Evolutionary conservation across 2,113 vertebrate species (phyloP), one percentile per base, ranked within the genome.

Genomic region (Hylia prasina): DNA sequence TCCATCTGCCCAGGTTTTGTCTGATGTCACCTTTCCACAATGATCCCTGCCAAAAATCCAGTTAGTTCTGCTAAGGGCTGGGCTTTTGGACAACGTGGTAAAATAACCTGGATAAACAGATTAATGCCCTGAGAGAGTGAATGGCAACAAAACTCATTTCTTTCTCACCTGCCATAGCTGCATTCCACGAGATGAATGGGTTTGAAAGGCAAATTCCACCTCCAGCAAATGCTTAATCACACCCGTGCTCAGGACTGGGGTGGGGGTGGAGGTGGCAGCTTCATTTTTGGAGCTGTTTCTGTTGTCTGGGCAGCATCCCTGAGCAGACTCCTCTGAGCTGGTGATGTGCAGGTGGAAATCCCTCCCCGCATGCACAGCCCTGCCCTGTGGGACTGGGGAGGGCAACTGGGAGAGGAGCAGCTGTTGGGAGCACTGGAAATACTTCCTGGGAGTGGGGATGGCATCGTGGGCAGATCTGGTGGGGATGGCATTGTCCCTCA

Each of bases 1-100:
- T 92, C 97, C 31, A 80, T 95, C 95, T 90, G 93, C 91, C 84
- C 89, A 82, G 87, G 80, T 93, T 97, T 95, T 89, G 92, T 65
- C 92, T 45, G 81, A 86, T 94, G 89, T 95, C 97, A 95, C 91
- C 88, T 95, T 92, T 78, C 93, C 88, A 73, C 94, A 76, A 73
- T 1, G 2, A 81, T 70, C 28, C 87, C 75, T 90, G 92, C 93
- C 94, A 95, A 95, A 87, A 95, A 64, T 40, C 54, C 83, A 76
- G 92, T 65, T 61, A 82, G 44, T 63, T 92, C 82, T 93, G 61
- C 39, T 37, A 31, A 79, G 87, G 40, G 69, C 75, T 69, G 51
- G 7, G 61, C 80, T 82, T 87, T 78, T 50, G 68, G 42, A 81
- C 80, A 75, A 71, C 84, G 82, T 42, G 30, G 17, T 17, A 71